Base-by-base conservation (phyloP, 2,888 invertebrate species). In the Lacanobia oleracea region DNA sequence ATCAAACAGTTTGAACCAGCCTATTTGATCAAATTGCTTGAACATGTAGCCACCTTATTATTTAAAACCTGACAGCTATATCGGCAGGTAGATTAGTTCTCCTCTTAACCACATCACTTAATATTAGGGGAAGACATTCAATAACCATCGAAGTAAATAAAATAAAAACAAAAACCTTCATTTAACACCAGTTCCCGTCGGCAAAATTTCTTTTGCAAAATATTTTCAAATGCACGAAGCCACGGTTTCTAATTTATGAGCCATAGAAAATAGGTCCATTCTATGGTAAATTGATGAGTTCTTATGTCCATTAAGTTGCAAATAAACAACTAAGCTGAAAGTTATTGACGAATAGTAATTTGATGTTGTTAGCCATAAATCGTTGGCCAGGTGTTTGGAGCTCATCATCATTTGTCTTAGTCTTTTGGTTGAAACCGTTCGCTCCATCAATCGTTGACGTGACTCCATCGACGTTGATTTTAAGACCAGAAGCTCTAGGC, bases 281-380 rank as follows among this genome's bases (percentile, higher is more conserved):
- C 71, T 78, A 83, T 79, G 79, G 51, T 78, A 82, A 79, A 83
- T 57, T 48, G 37, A 60, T 57, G 56, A 64, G 27, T 79, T 67
- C 33, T 67, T 77, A n/a, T 27, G 61, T 56, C 56, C 50, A 57
- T 64, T 61, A 61, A 7, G 53, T 65, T 45, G 67, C 43, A 21
- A 45, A 63, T 51, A 67, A 81, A 59, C n/a, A 59, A 37, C 54
- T 33, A 45, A 43, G 43, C 37, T 57, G 0, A 57, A 61, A 69
- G 77, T 65, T 77, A 77, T 81, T 70, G 70, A 57, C 33, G 65
- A 62, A 76, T 81, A 53, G 27, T 64, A 77, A 77, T 66, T 21
- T 23, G 56, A 2, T 40, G 53, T 14, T 77, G 62, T 65, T 37
- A 10, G 45, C 57, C 53, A 65, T 77, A 57, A 62, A 70, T 82